Evolutionary conservation across 1,140 invertebrate species (phyloP).

Genomic region (Macrobrachium rosenbergii): DNA sequence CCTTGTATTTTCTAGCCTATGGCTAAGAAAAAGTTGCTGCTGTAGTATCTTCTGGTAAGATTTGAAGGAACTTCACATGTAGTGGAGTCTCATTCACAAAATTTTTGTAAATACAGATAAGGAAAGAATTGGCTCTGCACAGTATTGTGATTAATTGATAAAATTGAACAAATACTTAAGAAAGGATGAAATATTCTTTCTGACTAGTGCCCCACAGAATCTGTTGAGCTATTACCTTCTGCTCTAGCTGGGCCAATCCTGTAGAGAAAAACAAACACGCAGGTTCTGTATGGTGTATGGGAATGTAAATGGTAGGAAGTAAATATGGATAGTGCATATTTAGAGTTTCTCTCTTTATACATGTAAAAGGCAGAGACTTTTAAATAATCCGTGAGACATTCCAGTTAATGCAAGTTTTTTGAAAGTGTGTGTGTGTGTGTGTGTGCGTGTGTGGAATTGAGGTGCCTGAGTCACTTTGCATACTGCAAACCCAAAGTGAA

Average conservation of each 20-base stretch:
- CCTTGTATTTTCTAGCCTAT: slow-evolving; percentile 61
- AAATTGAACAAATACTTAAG: background rate
- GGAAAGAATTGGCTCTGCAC: slow-evolving; percentile 1
- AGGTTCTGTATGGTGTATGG: too few species aligned
- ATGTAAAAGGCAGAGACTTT: background rate
- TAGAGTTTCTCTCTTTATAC: background rate
- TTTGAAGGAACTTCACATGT: slow-evolving; percentile 10
- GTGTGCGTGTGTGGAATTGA: background rate
- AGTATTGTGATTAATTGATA: background rate
- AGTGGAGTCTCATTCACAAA: slow-evolving; percentile 53
- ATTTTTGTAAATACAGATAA: slow-evolving; percentile 10
- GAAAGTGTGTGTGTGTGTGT: slow-evolving; percentile 18
- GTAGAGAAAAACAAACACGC: too few species aligned
- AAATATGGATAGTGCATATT: too few species aligned
- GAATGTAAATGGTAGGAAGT: too few species aligned
- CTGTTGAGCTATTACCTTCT: background rate
- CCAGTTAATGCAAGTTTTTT: background rate
- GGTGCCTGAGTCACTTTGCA: background rate
- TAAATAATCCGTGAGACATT: too few species aligned
- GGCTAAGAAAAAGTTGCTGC: slow-evolving; percentile 50
- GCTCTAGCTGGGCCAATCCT: too few species aligned
- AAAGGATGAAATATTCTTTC: slow-evolving; percentile 28
- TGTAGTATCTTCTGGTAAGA: slow-evolving; percentile 37
- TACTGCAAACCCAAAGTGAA: too few species aligned
- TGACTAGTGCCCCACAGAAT: background rate